Base-by-base conservation (phyloP, 2,888 invertebrate genomes). In the Tolmerus cingulatus region DNA sequence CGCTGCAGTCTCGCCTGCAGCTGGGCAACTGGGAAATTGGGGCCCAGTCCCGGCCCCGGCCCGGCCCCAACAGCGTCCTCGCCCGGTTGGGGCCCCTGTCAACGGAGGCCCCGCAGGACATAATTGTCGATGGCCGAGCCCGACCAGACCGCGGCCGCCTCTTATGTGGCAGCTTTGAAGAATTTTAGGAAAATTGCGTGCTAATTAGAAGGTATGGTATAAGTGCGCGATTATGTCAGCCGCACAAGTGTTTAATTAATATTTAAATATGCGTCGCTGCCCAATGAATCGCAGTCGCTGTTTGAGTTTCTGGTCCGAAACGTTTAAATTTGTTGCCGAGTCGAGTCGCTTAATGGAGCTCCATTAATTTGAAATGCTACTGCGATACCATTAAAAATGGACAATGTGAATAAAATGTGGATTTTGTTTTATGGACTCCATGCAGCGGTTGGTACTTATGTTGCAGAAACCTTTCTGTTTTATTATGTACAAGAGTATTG, bases 121-220 rank as follows among this genome's bases (percentile, higher is more conserved):
- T 51, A 79, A 79, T 79, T 79, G 27, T 16, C 79, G 27, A 79
- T 79, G 5, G 16, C 78, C n/a, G 7, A 12, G 12, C 55, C 12
- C 23, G 3, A 23, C 66, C 51, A 51, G 12, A 23, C 16, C n/a
- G 16, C 23, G 23, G 23, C 79, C 51, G 7, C 79, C 66, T 79
- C 43, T 43, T 27, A 51, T 79, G 16, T 27, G 76, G 34, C 76
- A 51, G 79, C 30, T 79, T 79, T 46, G 40, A 79, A 79, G 30
- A 79, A 55, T 79, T 79, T 79, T 51, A 34, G 79, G 79, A 51
- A 79, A 79, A 79, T 79, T 79, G 79, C 79, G 79, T 79, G 55
- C 79, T 79, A 79, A 79, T 79, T 79, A 79, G 55, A 51, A 51
- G 51, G 79, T 51, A 79, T 79, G 51, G n/a, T 51, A 51, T 79